phyloP scores from a whole-genome alignment of 2,797 vertebrate species.

The Naso thynnoides region DNA sequence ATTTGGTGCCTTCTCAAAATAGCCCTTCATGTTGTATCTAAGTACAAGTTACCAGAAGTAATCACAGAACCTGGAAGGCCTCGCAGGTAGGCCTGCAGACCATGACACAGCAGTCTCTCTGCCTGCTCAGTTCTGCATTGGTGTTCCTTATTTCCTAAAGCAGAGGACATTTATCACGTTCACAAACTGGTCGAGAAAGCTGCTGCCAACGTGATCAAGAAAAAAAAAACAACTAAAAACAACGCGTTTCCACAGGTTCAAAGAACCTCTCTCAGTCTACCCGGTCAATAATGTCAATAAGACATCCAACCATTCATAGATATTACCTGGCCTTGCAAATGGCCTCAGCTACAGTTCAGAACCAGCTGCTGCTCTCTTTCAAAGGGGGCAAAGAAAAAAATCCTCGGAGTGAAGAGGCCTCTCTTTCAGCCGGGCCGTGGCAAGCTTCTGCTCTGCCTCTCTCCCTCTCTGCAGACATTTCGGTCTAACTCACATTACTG shows the following conservation, averaged over 20 bases:
- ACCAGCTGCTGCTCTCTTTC: conserved; percentile 35
- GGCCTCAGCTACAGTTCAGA: conserved; percentile 51
- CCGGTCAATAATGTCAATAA: conserved; percentile 55
- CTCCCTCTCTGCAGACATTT: conserved; percentile 64
- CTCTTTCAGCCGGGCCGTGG: conserved; percentile 47
- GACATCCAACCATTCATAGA: conserved; percentile 29
- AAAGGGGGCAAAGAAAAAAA: conserved; percentile 24
- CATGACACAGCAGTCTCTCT: conserved; percentile 49
- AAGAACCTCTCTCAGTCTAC: conserved; percentile 15
- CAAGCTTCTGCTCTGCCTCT: conserved; percentile 45
- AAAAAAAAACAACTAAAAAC: conserved; percentile 13
- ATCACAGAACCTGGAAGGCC: conserved; percentile 16
- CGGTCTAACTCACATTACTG: conserved; percentile 86
- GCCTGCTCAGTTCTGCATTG: not conserved
- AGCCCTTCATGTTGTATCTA: not conserved
- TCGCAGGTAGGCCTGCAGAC: conserved; percentile 39
- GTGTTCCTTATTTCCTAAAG: not conserved
- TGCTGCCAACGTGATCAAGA: not conserved
- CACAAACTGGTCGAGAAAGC: not conserved
- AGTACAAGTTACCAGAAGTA: conserved; percentile 1
- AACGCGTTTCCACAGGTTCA: conserved; percentile 15
- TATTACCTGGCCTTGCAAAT: conserved; percentile 61
- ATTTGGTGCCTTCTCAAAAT: not conserved
- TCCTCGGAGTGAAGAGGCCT: conserved; percentile 58
- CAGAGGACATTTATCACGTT: not conserved